Evolutionary conservation across 2,113 vertebrate species (phyloP).

Genomic region (Corythornis cristatus): DNA sequence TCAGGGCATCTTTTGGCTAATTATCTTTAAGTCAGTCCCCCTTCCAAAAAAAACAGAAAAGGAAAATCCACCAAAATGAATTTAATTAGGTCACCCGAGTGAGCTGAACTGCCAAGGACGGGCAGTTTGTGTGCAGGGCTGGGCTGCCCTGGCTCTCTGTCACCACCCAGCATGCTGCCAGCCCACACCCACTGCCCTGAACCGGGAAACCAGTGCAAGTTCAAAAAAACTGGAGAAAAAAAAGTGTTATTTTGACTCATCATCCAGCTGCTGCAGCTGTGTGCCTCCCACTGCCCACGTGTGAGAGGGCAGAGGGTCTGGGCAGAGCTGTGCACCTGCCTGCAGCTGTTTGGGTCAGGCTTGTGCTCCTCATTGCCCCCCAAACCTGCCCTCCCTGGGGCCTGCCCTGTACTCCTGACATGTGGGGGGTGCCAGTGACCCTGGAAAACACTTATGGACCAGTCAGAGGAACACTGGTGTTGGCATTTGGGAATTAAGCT

Average conservation of each 20-base stretch:
- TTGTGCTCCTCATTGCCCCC: not conserved
- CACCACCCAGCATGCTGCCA: fast-evolving
- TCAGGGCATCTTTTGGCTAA: conserved; percentile 26
- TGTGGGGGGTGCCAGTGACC: not conserved
- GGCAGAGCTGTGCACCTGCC: not conserved
- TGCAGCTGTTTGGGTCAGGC: fast-evolving
- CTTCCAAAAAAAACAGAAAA: too few relatives aligned
- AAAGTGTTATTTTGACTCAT: not conserved
- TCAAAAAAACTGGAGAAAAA: not conserved
- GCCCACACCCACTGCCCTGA: fast-evolving
- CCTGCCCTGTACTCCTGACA: fast-evolving
- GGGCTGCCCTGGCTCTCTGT: not conserved
- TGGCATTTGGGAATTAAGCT: not conserved
- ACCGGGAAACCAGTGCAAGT: not conserved
- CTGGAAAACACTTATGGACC: not conserved
- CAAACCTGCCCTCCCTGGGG: not conserved
- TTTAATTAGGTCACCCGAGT: not conserved
- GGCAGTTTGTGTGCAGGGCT: not conserved
- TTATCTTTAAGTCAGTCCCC: not conserved
- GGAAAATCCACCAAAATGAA: not conserved
- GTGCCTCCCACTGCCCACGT: fast-evolving
- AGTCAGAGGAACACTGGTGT: not conserved
- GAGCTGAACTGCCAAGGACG: not conserved
- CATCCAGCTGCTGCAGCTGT: not conserved
- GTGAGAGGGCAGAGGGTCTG: too few relatives aligned